Evolutionary conservation across 37 sponge, comb jelly and placozoan genomes (phyloP), one percentile per base, ranked within the genome.

Genomic region (Geodia barretti): DNA sequence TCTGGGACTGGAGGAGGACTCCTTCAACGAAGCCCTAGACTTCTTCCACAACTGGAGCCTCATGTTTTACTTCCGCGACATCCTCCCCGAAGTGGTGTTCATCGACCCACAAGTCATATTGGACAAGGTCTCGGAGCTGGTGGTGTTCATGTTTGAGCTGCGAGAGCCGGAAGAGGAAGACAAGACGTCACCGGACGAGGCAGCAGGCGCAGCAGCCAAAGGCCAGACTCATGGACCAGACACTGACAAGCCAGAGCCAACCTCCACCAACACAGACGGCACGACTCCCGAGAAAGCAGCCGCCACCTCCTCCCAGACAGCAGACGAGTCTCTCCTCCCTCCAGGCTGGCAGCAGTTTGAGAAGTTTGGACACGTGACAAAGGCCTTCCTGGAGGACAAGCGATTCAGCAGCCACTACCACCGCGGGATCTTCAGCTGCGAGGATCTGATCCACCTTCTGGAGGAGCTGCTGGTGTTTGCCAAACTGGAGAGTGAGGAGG

Each of bases 271-370:
- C n/a, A n/a, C n/a, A n/a, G n/a, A n/a, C n/a, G n/a, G n/a, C n/a
- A n/a, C n/a, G n/a, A n/a, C n/a, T n/a, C n/a, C n/a, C n/a, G n/a
- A n/a, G n/a, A n/a, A n/a, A n/a, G n/a, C n/a, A n/a, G n/a, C n/a
- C n/a, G n/a, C n/a, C n/a, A n/a, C n/a, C n/a, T n/a, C n/a, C n/a
- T n/a, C n/a, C n/a, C n/a, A n/a, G n/a, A n/a, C n/a, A n/a, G n/a
- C n/a, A n/a, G n/a, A n/a, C n/a, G n/a, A n/a, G n/a, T n/a, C n/a
- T n/a, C n/a, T n/a, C n/a, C n/a, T n/a, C n/a, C n/a, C n/a, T n/a
- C n/a, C n/a, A n/a, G n/a, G n/a, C 26, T 62, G 64, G 64, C 64
- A 28, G 64, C 64, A 62, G 64, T 62, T 62, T 5, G 26, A 28
- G 26, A 28, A 62, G 26, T 28, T 28, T n/a, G 64, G 64, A n/a